Evolutionary conservation across 2,888 invertebrate species (phyloP).

Genomic region (Trachelus iudaicus): DNA sequence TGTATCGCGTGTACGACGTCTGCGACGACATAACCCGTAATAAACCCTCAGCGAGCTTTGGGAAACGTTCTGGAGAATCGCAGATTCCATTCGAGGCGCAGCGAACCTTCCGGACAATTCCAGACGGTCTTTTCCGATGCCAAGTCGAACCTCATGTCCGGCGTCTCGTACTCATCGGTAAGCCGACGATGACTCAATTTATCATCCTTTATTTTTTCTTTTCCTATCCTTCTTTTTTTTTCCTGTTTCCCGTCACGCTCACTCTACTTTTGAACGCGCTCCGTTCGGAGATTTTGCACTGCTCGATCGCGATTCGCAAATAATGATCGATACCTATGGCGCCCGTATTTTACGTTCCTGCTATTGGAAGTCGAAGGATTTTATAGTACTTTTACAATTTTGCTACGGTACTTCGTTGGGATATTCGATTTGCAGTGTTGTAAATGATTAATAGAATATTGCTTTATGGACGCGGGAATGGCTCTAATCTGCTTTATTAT

Average conservation of each 20-base stretch:
- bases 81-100: background rate
- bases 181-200: background rate
- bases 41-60: background rate
- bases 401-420: background rate
- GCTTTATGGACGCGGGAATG: background rate
- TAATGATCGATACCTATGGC: background rate
- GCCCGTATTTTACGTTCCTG: background rate
- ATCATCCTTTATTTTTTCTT: background rate
- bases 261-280: slow-evolving; percentile 23
- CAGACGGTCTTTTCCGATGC: background rate
- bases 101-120: background rate
- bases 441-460: background rate
- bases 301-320: background rate
- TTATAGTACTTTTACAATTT: background rate
- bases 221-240: background rate
- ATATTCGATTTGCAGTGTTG: background rate
- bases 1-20: background rate
- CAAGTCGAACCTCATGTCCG: background rate
- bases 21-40: background rate
- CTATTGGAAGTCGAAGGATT: background rate
- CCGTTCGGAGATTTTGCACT: background rate
- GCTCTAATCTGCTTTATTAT: background rate
- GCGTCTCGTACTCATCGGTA: slow-evolving; percentile 1
- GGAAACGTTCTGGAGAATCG: background rate
- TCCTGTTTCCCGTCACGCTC: slow-evolving; percentile 20